phyloP scores from a whole-genome alignment of 2,113 vertebrate species.

The Riparia riparia region DNA sequence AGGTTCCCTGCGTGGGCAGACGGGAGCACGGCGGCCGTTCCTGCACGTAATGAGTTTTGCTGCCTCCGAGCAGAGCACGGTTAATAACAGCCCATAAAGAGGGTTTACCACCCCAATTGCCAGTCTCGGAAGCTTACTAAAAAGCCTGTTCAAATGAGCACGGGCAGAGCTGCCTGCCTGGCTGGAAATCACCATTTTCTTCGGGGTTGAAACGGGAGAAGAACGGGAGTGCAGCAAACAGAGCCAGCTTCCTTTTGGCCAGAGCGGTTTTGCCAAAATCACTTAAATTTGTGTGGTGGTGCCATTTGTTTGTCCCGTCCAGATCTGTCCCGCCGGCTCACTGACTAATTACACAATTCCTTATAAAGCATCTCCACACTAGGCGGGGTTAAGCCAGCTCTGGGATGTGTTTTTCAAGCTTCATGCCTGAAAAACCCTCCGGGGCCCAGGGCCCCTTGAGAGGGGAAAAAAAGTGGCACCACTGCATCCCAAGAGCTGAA shows the following conservation, averaged over 20 bases:
- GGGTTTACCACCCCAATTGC: constrained; percentile 29
- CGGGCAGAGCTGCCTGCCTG: neutral
- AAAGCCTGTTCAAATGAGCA: neutral
- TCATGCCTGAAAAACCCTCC: neutral
- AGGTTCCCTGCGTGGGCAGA: neutral
- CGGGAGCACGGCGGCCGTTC: neutral
- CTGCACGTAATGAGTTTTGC: neutral
- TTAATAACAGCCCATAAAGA: constrained; percentile 34
- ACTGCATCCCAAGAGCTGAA: neutral
- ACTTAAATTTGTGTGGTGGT: neutral
- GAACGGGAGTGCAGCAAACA: neutral
- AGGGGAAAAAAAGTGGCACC: neutral
- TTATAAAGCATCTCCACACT: neutral
- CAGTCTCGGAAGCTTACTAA: constrained; percentile 16
- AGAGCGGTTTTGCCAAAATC: neutral
- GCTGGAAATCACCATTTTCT: neutral
- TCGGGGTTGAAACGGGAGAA: fast-evolving
- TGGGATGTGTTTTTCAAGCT: neutral
- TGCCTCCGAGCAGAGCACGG: constrained; percentile 31
- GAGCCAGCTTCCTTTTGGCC: neutral
- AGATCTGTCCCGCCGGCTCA: neutral
- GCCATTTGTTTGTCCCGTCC: neutral
- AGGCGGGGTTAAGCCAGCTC: neutral
- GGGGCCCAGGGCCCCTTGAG: neutral
- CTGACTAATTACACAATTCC: neutral